Evolutionary conservation across 1,140 invertebrate species (phyloP), one percentile per base, ranked within the genome.

Genomic region (Sycophila sp.): DNA sequence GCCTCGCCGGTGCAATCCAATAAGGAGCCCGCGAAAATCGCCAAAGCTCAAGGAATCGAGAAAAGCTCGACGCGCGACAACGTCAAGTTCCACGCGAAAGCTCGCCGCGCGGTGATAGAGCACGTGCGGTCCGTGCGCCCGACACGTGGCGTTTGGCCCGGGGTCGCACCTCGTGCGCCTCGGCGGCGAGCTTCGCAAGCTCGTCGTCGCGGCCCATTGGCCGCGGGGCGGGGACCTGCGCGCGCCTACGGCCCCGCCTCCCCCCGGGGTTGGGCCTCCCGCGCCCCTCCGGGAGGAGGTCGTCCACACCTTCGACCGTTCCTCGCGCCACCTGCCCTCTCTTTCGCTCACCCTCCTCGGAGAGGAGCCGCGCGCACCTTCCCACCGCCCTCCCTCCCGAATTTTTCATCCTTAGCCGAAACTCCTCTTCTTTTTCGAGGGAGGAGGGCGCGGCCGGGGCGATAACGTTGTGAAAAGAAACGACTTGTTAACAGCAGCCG

Each of bases 141-240:
- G 78, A 78, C 85, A 85, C 84, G 85, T 85, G 84, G 83, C 82
- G 83, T 84, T 84, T 85, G 80, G 77, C 73, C 78, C 73, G 75
- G n/a, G 78, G 75, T 79, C 74, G 77, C 59, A 66, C 72, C 72
- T 76, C 75, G 76, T 74, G 68, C 67, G 77, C 71, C 74, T 73
- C 71, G 51, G 51, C 69, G 64, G 55, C 63, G 55, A 72, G 55
- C 53, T 53, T 51, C 6, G 40, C 19, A 62, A 77, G 72, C 72
- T 75, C 71, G 58, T 62, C 45, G n/a, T 5, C 36, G 2, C 56
- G 58, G 19, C 38, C 75, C 77, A 85, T 86, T 86, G 84, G 85
- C 71, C 78, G 71, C 68, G 75, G 82, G 84, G 84, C 81, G 85
- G 81, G 77, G 75, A 79, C 83, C 80, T 81, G 81, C 78, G 83